phyloP scores from a whole-genome alignment of 2,113 vertebrate species.

The Cyanoramphus novaezelandiae region DNA sequence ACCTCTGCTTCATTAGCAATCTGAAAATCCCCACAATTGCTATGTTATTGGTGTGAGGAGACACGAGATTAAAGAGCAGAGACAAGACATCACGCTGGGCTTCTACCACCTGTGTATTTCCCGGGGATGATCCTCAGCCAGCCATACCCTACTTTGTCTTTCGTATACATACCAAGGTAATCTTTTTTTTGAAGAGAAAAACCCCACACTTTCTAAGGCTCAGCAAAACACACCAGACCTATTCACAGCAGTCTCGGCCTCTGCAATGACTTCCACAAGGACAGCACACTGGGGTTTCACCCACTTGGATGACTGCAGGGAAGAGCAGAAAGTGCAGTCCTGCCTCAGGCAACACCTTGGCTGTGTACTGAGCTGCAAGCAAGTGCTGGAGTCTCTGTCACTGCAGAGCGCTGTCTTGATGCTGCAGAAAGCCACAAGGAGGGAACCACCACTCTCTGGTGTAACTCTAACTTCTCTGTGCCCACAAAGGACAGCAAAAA shows the following conservation, averaged over 20 bases:
- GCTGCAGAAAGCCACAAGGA: not conserved
- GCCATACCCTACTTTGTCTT: not conserved
- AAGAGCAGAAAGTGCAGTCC: not conserved
- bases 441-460: not conserved
- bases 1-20: not conserved
- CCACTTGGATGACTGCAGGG: not conserved
- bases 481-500: not conserved
- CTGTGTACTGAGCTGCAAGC: accelerated
- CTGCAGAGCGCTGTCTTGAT: accelerated
- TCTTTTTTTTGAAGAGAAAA: not conserved
- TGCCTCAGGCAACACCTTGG: not conserved
- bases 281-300: not conserved
- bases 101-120: not conserved
- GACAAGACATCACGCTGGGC: not conserved
- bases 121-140: not conserved
- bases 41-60: not conserved
- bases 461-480: not conserved
- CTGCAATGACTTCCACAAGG: not conserved
- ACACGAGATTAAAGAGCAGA: not conserved
- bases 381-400: accelerated
- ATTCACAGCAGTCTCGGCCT: accelerated
- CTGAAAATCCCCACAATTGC: not conserved
- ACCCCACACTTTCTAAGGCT: not conserved
- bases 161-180: not conserved
- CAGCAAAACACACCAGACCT: not conserved